Evolutionary conservation across 2,797 vertebrate genomes (phyloP).

Genomic region (Kryptolebias ocellatus): DNA sequence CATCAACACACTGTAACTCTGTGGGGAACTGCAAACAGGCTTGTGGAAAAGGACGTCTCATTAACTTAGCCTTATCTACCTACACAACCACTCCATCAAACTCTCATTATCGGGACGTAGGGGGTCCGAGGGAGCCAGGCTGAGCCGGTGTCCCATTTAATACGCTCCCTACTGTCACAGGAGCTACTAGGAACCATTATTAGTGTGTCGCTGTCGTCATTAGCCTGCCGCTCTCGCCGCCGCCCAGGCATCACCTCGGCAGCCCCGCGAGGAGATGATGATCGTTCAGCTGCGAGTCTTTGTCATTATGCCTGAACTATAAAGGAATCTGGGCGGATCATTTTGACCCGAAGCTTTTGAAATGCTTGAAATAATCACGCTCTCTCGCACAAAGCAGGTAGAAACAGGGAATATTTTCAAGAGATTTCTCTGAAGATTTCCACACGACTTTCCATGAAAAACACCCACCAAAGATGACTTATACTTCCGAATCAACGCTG

Average conservation of each 20-base stretch:
- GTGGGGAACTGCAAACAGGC: slow-evolving; percentile 63
- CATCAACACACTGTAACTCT: slow-evolving; percentile 40
- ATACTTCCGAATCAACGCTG: slow-evolving; percentile 28
- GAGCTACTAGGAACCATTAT: slow-evolving; percentile 69
- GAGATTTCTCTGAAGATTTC: background rate
- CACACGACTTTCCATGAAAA: background rate
- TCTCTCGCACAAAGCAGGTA: background rate
- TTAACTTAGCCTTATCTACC: slow-evolving; percentile 73
- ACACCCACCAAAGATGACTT: background rate
- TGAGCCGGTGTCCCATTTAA: slow-evolving; percentile 66
- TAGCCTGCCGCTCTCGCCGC: slow-evolving; percentile 35
- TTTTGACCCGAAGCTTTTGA: no score
- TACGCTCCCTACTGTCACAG: slow-evolving; percentile 62
- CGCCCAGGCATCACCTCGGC: slow-evolving; percentile 25
- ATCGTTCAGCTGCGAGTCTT: background rate
- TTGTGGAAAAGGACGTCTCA: slow-evolving; percentile 62
- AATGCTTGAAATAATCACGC: background rate
- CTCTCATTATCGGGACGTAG: slow-evolving; percentile 60
- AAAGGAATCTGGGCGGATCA: background rate
- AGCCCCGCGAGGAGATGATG: background rate
- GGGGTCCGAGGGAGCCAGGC: slow-evolving; percentile 51
- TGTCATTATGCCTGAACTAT: background rate
- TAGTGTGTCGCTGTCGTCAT: slow-evolving; percentile 65
- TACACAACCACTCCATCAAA: slow-evolving; percentile 70
- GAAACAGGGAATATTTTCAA: background rate